Percentiles rank a stretch among this genome's conserved stretches.
phyloP scores from a whole-genome alignment of 2,113 vertebrate genomes.

The Ifrita kowaldi region DNA sequence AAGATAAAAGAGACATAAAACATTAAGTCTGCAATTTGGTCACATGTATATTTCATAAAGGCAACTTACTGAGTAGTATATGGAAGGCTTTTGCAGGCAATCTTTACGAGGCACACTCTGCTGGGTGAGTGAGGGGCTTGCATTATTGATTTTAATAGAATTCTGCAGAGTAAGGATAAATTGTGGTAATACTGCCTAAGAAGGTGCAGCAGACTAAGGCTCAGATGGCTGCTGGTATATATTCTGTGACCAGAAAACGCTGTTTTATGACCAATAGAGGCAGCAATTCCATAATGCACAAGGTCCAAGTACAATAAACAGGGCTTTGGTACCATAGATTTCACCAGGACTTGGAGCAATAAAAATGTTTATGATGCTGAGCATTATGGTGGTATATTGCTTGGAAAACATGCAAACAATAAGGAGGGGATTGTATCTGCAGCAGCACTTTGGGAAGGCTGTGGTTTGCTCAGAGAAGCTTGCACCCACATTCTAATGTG shows the following conservation, averaged over 20 bases:
- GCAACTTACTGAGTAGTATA: not conserved
- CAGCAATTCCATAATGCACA: not conserved
- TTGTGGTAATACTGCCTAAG: not conserved
- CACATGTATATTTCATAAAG: conserved; percentile 26
- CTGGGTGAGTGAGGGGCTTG: not conserved
- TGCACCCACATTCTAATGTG: not conserved
- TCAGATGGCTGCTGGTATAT: not conserved
- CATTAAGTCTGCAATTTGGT: conserved; percentile 2
- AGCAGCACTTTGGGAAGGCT: not conserved
- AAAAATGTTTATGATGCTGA: conserved; percentile 14
- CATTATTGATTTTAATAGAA: conserved; percentile 53
- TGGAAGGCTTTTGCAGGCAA: not conserved
- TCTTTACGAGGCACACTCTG: not conserved
- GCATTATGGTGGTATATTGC: not conserved
- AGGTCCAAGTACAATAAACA: not conserved
- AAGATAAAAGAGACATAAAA: conserved; percentile 1
- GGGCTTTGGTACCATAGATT: not conserved
- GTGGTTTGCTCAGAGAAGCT: not conserved
- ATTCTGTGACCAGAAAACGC: conserved; percentile 8
- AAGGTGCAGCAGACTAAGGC: not conserved
- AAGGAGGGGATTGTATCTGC: not conserved
- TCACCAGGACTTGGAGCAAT: not conserved
- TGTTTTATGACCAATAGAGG: not conserved
- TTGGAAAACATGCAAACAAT: not conserved
- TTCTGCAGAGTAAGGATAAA: conserved; percentile 28